Evolutionary conservation across 2,113 vertebrate genomes (phyloP).

Genomic region (Ptychochromis oligacanthus): DNA sequence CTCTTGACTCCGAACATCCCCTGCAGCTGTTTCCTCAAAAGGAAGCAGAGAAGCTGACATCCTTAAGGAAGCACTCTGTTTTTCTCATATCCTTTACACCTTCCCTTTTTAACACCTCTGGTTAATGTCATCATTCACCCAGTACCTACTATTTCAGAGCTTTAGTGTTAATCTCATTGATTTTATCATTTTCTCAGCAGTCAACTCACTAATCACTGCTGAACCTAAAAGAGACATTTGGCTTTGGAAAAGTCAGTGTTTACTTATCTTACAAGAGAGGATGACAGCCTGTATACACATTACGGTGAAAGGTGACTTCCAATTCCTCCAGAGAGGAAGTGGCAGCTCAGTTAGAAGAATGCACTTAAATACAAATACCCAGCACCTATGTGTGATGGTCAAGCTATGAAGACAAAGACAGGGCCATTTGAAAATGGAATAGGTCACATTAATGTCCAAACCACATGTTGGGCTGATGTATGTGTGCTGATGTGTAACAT

Average conservation of each 20-base stretch:
- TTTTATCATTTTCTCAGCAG: not conserved
- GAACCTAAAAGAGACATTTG: constrained; percentile 12
- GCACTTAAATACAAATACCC: constrained; percentile 43
- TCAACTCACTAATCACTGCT: not conserved
- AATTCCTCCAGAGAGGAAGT: constrained; percentile 33
- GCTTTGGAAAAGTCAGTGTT: not conserved
- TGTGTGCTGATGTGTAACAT: not conserved
- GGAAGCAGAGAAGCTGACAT: constrained; percentile 46
- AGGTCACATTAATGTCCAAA: constrained; percentile 7
- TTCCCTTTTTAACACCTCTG: not conserved
- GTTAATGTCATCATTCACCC: not conserved
- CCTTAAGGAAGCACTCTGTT: constrained; percentile 32
- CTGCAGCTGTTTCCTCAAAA: constrained; percentile 67
- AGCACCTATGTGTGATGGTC: not conserved
- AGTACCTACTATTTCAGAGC: not conserved
- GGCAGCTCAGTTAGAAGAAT: not conserved
- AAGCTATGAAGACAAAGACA: not conserved
- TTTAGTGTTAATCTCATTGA: not conserved
- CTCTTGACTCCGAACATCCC: constrained; percentile 66
- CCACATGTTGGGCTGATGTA: not conserved
- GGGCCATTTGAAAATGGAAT: not conserved
- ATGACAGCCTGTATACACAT: not conserved
- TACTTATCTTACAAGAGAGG: not conserved
- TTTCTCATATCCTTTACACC: not conserved
- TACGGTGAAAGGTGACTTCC: constrained; percentile 39